Percentiles rank a stretch among this genome's conserved stretches.
phyloP scores from a whole-genome alignment of 2,888 invertebrate species.

The Dolichomitus sp. region DNA sequence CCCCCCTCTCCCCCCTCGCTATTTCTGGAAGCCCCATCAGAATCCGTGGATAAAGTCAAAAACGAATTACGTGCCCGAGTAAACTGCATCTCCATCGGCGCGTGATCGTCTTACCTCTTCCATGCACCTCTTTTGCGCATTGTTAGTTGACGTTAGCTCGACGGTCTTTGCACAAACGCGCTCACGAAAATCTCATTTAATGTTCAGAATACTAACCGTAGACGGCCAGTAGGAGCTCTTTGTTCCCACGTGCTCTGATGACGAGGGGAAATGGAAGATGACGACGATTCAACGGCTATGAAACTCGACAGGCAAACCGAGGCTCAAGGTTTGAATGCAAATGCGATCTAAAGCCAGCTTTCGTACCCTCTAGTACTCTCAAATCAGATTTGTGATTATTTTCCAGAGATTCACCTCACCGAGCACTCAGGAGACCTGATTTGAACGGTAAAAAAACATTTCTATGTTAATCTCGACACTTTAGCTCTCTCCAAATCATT shows the following conservation, averaged over 20 bases:
- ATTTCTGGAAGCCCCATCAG: background rate
- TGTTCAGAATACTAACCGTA: background rate
- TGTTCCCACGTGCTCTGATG: background rate
- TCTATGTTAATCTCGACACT: slow-evolving; percentile 8
- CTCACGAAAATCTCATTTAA: slow-evolving; percentile 13
- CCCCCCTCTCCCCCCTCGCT: background rate
- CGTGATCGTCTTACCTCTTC: background rate
- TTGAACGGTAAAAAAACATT: background rate
- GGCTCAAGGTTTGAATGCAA: slow-evolving; percentile 21
- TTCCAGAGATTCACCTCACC: background rate
- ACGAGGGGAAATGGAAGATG: background rate
- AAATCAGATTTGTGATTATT: slow-evolving; percentile 40
- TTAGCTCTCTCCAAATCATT: background rate
- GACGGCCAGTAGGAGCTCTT: slow-evolving; percentile 10
- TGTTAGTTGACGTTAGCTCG: background rate
- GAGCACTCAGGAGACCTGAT: background rate
- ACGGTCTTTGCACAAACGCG: background rate
- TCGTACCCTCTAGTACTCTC: background rate
- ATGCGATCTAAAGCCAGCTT: slow-evolving; percentile 14
- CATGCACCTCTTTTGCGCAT: background rate
- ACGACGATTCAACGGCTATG: slow-evolving; percentile 29
- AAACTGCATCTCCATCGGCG: background rate
- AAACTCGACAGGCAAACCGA: background rate
- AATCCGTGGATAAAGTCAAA: background rate
- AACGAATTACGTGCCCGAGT: background rate